These are phyloP conservation scores for Entomyzon cyanotis DNA, from an alignment of 2,113 vertebrate genomes.

Conservation along the genomic window DNA sequence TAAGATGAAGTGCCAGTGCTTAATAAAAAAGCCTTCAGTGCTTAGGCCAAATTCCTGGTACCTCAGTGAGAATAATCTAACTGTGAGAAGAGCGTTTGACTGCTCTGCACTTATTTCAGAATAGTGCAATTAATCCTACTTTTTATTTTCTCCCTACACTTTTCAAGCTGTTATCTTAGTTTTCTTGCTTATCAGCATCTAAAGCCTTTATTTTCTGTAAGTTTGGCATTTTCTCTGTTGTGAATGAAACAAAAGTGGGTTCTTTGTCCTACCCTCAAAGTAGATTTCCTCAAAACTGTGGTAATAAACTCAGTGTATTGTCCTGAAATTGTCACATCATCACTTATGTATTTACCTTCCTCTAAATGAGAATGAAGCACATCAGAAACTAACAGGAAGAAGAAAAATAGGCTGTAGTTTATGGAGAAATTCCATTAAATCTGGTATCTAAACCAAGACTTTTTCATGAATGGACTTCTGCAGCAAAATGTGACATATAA, in stretches of 20 bases:
- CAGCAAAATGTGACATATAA: not conserved
- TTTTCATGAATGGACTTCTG: not conserved
- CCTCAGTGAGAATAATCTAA: not conserved
- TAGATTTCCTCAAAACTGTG: not conserved
- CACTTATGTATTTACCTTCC: not conserved
- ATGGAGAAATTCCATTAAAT: not conserved
- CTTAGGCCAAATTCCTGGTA: not conserved
- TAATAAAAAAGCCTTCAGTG: not conserved
- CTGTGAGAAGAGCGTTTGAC: not conserved
- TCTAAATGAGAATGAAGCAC: not conserved
- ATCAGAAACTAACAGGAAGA: not conserved
- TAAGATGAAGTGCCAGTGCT: not conserved
- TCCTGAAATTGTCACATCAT: not conserved
- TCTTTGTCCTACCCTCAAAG: not conserved
- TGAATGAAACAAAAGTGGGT: not conserved
- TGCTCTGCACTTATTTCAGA: not conserved
- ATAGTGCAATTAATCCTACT: not conserved
- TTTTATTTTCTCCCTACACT: fast-evolving
- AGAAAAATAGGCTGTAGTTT: not conserved
- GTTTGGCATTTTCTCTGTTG: not conserved
- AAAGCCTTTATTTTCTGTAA: not conserved
- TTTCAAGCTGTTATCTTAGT: not conserved
- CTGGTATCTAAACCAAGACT: not conserved
- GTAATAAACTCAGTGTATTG: not conserved
- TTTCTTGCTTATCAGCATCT: not conserved